These are phyloP conservation scores for Ardeotis arabs DNA, from an alignment of 2,113 vertebrate genomes.

Conservation along the genomic window DNA sequence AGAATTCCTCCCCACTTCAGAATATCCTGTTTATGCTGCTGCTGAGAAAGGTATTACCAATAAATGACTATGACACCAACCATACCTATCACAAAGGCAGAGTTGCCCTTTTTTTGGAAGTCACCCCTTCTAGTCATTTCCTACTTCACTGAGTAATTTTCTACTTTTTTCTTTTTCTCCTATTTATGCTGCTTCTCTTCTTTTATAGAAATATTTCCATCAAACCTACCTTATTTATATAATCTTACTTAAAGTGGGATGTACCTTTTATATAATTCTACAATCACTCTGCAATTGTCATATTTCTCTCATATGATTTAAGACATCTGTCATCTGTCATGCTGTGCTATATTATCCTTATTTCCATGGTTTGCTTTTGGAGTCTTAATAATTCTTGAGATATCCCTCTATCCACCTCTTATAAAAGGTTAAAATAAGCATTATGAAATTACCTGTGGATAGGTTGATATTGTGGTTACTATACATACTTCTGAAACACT, in stretches of 20 bases:
- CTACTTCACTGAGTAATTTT: background rate
- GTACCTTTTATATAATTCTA: background rate
- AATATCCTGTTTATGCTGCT: background rate
- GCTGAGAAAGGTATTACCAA: background rate
- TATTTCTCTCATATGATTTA: background rate
- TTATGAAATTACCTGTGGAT: background rate
- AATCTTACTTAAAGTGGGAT: background rate
- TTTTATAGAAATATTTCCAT: background rate
- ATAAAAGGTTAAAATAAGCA: background rate
- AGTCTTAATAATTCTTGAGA: background rate
- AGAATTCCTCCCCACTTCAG: background rate
- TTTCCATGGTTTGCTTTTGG: background rate
- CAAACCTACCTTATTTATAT: background rate
- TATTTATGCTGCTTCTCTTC: background rate
- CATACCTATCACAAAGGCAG: background rate
- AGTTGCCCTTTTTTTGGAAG: background rate
- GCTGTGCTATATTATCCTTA: background rate
- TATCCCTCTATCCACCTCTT: background rate
- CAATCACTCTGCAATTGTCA: background rate
- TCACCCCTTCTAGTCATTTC: background rate
- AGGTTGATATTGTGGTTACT: background rate
- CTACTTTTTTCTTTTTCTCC: fast-evolving
- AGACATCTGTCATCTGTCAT: background rate
- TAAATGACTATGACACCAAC: background rate
- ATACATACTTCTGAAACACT: background rate